Evolutionary conservation across 2,888 invertebrate genomes (phyloP).

Genomic region (Phrixothrix hirtus): DNA sequence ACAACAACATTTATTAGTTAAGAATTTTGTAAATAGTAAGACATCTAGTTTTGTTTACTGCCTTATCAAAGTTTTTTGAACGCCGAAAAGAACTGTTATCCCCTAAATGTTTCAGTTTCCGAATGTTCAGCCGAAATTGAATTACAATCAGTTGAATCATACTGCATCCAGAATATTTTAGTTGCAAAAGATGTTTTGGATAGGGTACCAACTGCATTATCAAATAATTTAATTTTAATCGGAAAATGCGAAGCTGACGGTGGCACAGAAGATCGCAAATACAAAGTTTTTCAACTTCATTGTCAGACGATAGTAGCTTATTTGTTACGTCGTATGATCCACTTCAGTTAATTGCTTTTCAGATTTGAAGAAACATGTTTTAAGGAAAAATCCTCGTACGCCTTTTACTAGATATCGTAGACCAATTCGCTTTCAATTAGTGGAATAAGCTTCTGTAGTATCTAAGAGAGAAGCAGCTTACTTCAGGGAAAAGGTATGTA

Average conservation of each 20-base stretch:
- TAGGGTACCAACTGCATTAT: not conserved
- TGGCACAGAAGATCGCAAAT: not conserved
- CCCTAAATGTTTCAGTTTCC: not conserved
- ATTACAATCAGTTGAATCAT: not conserved
- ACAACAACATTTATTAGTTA: too few relatives aligned
- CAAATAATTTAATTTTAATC: not conserved
- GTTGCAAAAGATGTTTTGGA: not conserved
- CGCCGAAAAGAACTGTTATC: not conserved
- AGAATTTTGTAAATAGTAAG: too few relatives aligned
- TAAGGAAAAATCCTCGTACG: not conserved
- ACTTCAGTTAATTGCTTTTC: not conserved
- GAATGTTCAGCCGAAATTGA: not conserved
- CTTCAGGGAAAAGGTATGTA: not conserved
- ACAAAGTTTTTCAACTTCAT: too few relatives aligned
- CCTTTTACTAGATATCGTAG: not conserved
- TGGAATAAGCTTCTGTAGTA: not conserved
- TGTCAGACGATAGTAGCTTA: not conserved
- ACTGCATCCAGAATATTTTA: not conserved
- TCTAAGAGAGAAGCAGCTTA: not conserved
- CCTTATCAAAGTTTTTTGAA: not conserved
- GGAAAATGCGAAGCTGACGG: not conserved
- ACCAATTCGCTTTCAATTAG: not conserved
- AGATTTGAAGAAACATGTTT: too few relatives aligned
- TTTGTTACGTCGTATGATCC: not conserved
- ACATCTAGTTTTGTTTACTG: too few relatives aligned